Conservation (phyloP, 1,140 invertebrate genomes). For the Copidosoma floridanum region DNA sequence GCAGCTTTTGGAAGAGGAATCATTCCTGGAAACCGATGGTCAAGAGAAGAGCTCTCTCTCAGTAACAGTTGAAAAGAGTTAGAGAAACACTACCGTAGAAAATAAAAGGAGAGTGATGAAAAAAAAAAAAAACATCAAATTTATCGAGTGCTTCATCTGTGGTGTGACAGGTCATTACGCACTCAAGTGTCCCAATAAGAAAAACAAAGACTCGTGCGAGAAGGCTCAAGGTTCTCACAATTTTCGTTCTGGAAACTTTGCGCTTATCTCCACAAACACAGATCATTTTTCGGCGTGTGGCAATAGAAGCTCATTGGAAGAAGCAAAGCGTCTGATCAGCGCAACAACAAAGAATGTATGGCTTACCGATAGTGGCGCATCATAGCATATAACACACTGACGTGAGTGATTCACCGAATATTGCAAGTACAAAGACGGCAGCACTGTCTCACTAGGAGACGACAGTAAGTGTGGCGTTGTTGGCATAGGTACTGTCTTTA, state of each 20-base stretch:
- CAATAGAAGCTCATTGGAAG: not conserved
- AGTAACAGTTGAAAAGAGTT: not conserved
- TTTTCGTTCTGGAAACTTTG: not conserved
- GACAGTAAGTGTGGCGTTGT: not conserved
- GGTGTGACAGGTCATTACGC: not conserved
- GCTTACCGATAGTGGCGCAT: constrained; percentile 28
- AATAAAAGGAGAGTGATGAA: not conserved
- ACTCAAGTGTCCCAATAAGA: not conserved
- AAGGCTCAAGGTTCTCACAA: not conserved
- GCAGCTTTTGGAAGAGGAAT: too few species aligned
- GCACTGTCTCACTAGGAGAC: not conserved
- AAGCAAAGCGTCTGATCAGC: not conserved
- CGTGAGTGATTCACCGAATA: constrained; percentile 19
- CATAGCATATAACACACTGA: constrained; percentile 20
- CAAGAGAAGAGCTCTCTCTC: not conserved
- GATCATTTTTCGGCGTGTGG: not conserved
- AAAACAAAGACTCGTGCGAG: not conserved
- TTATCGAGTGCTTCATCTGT: not conserved
- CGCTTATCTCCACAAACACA: not conserved
- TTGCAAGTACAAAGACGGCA: not conserved
- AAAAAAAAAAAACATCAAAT: not conserved
- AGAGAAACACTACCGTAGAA: not conserved
- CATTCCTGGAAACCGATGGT: not conserved
- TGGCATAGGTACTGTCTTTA: not conserved
- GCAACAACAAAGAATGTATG: constrained; percentile 13